These are phyloP conservation scores for Halictus ligatus DNA, from an alignment of 2,888 invertebrate species.

Conservation along the genomic window DNA sequence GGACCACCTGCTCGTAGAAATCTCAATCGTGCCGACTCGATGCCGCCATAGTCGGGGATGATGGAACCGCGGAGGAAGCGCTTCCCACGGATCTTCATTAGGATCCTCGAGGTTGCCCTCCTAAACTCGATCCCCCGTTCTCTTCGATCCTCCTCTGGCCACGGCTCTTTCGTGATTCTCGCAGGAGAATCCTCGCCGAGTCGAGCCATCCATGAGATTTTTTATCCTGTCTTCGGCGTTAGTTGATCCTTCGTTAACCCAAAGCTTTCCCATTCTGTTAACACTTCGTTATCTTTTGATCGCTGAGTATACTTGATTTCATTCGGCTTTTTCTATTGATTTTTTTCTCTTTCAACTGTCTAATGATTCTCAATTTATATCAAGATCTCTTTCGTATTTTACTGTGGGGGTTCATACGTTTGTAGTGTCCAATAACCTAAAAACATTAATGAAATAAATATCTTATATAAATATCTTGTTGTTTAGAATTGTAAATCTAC, in stretches of 20 bases:
- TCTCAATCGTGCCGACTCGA: constrained; percentile 78
- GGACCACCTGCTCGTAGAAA: constrained; percentile 81
- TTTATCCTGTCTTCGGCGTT: neutral
- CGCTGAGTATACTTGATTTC: neutral
- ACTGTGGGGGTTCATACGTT: too few species aligned
- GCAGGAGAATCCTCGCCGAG: neutral
- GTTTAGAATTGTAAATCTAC: neutral
- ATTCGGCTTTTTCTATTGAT: neutral
- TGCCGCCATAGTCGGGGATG: constrained; percentile 67
- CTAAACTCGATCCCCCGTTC: constrained; percentile 15
- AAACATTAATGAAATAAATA: too few species aligned
- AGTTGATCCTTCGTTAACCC: neutral
- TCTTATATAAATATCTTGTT: too few species aligned
- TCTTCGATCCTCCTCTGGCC: neutral
- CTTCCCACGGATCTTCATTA: constrained; percentile 74
- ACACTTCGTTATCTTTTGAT: neutral
- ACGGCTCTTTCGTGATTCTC: neutral
- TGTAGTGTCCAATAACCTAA: too few species aligned
- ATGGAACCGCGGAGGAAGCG: constrained; percentile 55
- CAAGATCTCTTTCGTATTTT: neutral
- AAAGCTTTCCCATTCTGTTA: too few species aligned
- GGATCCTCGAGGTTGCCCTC: constrained; percentile 22
- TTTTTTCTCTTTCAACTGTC: neutral
- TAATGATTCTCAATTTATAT: too few species aligned
- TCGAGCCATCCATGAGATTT: neutral